Evolutionary conservation across 2,797 vertebrate species (phyloP).

Genomic region (Mus minutoides): DNA sequence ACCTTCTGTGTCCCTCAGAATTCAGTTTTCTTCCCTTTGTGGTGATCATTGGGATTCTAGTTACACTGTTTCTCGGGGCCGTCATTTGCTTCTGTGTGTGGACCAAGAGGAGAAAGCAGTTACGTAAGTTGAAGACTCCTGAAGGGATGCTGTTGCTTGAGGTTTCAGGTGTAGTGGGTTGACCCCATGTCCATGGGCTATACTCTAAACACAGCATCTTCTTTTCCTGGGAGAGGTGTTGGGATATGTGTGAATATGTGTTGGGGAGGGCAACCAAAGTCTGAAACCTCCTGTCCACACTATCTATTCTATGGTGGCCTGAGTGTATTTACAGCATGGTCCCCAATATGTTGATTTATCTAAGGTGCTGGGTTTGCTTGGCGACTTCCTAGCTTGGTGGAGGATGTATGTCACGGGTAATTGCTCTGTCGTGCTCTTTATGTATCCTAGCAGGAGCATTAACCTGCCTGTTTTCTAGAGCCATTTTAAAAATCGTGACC

Average conservation of each 20-base stretch:
- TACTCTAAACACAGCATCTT: neutral
- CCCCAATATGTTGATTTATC: neutral
- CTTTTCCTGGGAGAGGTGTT: neutral
- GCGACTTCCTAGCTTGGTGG: neutral
- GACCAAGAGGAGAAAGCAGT: constrained; percentile 44
- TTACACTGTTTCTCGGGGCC: neutral
- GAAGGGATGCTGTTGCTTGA: neutral
- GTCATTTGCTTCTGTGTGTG: constrained; percentile 41
- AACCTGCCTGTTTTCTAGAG: constrained; percentile 2
- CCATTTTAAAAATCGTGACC: neutral
- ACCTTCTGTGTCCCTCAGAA: constrained; percentile 12
- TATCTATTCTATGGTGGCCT: neutral
- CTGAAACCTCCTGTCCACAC: neutral
- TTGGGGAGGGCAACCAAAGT: neutral
- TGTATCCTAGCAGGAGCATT: neutral
- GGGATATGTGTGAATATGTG: too few species aligned
- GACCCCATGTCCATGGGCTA: too few species aligned
- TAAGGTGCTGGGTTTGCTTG: neutral
- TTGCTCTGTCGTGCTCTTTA: neutral
- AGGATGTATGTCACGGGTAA: neutral
- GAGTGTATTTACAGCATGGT: too few species aligned
- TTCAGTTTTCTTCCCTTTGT: fast-evolving
- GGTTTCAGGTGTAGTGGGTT: neutral
- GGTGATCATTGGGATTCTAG: neutral
- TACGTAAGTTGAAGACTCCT: constrained; percentile 55